Conservation (phyloP, 1,140 invertebrate species). For the Drosophila kikkawai region DNA sequence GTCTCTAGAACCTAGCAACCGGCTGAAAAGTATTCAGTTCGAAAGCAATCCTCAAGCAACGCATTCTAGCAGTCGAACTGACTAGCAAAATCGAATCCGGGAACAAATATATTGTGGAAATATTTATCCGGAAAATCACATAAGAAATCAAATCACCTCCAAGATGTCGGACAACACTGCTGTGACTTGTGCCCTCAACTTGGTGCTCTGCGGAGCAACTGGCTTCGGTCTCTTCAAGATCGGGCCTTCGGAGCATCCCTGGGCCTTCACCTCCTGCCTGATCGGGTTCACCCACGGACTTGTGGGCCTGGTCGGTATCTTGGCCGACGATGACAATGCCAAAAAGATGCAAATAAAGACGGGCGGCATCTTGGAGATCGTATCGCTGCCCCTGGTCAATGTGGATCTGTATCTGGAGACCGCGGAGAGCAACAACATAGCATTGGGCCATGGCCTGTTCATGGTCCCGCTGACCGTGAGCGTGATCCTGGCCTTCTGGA, state of each 20-base stretch:
- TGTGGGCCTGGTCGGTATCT: slow-evolving; percentile 37
- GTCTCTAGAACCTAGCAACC: not conserved
- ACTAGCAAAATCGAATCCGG: not conserved
- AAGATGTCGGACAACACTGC: slow-evolving; percentile 61
- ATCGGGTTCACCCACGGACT: slow-evolving; percentile 72
- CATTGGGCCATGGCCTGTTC: slow-evolving; percentile 69
- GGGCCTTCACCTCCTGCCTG: slow-evolving; percentile 70
- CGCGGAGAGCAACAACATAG: slow-evolving; percentile 59
- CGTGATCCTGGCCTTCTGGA: slow-evolving; percentile 31
- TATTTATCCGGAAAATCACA: not conserved
- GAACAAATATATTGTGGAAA: not conserved
- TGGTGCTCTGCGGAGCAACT: slow-evolving; percentile 61
- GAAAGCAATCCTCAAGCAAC: not conserved
- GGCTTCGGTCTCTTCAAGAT: slow-evolving; percentile 61
- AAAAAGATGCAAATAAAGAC: slow-evolving; percentile 29
- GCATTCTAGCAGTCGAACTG: not conserved
- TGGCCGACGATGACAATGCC: slow-evolving; percentile 17
- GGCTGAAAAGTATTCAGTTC: not conserved
- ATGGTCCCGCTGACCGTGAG: slow-evolving; percentile 67
- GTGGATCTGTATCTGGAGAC: slow-evolving; percentile 58
- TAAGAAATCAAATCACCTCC: too few relatives aligned
- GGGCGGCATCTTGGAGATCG: slow-evolving; percentile 49
- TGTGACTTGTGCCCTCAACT: slow-evolving; percentile 40
- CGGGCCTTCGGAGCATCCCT: slow-evolving; percentile 62
- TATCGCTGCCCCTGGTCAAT: slow-evolving; percentile 71